Percentiles rank a stretch among this genome's conserved stretches.
These are phyloP conservation scores for Vulpes vulpes DNA, from an alignment of 2,113 vertebrate species.

Conservation along the genomic window DNA sequence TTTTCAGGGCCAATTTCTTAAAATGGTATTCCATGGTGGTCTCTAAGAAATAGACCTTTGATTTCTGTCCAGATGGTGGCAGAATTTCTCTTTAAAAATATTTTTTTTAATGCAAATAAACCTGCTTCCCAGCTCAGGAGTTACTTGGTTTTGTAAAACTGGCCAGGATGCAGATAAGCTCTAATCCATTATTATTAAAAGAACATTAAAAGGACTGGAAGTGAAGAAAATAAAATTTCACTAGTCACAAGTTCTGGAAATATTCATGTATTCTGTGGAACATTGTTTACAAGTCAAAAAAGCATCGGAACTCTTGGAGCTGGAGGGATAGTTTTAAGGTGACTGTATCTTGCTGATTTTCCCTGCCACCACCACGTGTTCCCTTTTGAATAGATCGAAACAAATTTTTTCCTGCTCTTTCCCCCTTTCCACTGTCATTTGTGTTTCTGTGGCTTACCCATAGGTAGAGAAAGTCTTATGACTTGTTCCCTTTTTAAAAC, in stretches of 20 bases:
- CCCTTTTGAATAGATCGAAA: neutral
- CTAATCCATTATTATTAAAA: constrained; percentile 78
- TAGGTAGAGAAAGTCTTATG: neutral
- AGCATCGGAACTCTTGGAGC: constrained; percentile 43
- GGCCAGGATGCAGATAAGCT: constrained; percentile 81
- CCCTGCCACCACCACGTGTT: neutral
- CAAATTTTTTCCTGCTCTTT: neutral
- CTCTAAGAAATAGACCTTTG: constrained; percentile 75
- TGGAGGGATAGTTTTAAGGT: constrained; percentile 75
- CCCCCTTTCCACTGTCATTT: neutral
- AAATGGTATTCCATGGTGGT: constrained; percentile 46
- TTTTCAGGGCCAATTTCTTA: constrained; percentile 31
- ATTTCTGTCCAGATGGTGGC: constrained; percentile 94
- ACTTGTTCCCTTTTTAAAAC: constrained; percentile 23
- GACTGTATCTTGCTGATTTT: constrained; percentile 57
- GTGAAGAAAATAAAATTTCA: constrained; percentile 82
- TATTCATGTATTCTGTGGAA: constrained; percentile 52
- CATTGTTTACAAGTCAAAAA: constrained; percentile 79
- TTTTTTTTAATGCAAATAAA: constrained; percentile 83
- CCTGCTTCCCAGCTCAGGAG: constrained; percentile 75
- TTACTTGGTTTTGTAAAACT: constrained; percentile 83
- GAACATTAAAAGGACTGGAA: constrained; percentile 70
- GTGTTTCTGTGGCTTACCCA: constrained; percentile 43
- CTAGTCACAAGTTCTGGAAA: constrained; percentile 80
- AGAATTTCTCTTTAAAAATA: constrained; percentile 90